Evolutionary conservation across 1,140 invertebrate genomes (phyloP).

Genomic region (Microplitis demolitor): DNA sequence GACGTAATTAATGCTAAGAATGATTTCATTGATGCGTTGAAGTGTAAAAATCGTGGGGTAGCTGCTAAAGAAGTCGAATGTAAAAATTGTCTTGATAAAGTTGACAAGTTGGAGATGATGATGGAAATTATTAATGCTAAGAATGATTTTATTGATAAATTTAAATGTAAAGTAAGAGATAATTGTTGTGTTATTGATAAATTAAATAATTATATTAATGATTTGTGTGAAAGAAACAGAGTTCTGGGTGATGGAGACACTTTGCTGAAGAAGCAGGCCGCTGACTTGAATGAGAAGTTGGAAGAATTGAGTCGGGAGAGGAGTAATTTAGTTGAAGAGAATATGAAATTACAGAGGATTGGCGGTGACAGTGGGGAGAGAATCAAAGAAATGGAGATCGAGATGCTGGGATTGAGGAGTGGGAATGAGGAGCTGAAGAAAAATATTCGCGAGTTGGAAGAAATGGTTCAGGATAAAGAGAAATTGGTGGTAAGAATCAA

Average conservation of each 20-base stretch:
- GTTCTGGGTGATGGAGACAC: neutral
- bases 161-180: slow-evolving; percentile 34
- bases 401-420: too few species aligned
- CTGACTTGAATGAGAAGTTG: too few species aligned
- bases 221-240: neutral
- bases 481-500: too few species aligned
- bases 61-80: neutral
- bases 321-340: neutral
- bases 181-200: slow-evolving; percentile 32
- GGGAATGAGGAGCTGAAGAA: too few species aligned
- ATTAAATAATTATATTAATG: slow-evolving; percentile 12
- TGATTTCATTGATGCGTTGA: slow-evolving; percentile 36
- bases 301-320: too few species aligned
- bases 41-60: slow-evolving; percentile 6
- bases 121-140: slow-evolving; percentile 27
- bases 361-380: too few species aligned
- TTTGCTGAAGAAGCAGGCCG: too few species aligned
- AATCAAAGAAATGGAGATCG: too few species aligned
- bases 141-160: slow-evolving; percentile 32
- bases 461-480: too few species aligned
- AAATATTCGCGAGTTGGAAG: too few species aligned
- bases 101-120: neutral
- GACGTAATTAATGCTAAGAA: slow-evolving; percentile 25
- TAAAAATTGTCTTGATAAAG: neutral
- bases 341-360: neutral